Base-by-base conservation (phyloP, 2,113 vertebrate genomes). In the Heloderma charlesbogerti region DNA sequence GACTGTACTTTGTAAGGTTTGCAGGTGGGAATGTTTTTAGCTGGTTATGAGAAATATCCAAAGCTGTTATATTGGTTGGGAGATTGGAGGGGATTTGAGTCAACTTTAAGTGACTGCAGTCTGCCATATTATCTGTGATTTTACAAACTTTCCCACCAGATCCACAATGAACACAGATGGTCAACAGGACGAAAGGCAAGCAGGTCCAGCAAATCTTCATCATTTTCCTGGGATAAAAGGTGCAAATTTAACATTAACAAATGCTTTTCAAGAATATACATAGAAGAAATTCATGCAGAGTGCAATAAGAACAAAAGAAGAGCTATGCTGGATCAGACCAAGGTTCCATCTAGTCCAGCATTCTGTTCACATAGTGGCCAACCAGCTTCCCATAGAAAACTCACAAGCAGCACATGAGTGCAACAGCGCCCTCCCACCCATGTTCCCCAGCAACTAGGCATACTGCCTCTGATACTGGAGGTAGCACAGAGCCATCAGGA, bases 21-120 rank as follows among this genome's bases (percentile, higher is more conserved):
- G 29, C 89, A 31, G 96, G 85, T 25, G 89, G 95, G 3, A 99
- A 87, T 34, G 40, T 66, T 84, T 0, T 94, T 78, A 99, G 81
- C 90, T 97, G 97, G 91, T 99, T 99, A 93, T 99, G 99, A 82
- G 98, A 99, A 84, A 99, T 94, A 51, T 99, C 98, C 93, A 99
- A 95, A 20, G 92, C 87, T 0, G 94, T 98, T 94, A 99, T 98
- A 88, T 98, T 98, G 13, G 54, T 2, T 1, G 99, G 98, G 37
- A 99, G 98, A 95, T 99, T 92, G 4, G 95, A 87, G 1, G 99
- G 99, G 83, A 99, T 93, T 1, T 93, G 93, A 1, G 81, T 97
- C 89, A 99, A 96, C 63, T 97, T 98, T 89, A 98, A 96, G 89
- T 98, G 99, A 91, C 98, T 98, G 94, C 99, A 99, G 96, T 99